Evolutionary conservation across 2,888 invertebrate genomes (phyloP), one percentile per base, ranked within the genome.

Genomic region (Ornithoptera alexandrae): DNA sequence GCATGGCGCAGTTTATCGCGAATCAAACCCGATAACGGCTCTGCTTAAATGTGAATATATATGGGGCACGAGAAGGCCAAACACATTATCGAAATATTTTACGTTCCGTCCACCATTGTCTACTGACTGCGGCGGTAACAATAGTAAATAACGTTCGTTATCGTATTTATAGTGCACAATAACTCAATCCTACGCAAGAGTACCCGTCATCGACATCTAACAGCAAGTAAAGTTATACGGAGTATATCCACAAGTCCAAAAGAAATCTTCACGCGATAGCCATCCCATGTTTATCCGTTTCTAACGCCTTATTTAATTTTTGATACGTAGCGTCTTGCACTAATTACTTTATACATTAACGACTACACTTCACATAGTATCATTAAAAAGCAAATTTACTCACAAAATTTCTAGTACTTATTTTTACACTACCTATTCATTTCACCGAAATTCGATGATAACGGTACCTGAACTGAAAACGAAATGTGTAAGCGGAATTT

Each of bases 1-100:
- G 87, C 86, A 89, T 88, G 84, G 86, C 84, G 78, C 75, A 84
- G 85, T 89, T 92, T 92, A 92, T 92, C 91, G 81, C 86, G 87
- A 90, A 89, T 90, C 90, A 87, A 85, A 81, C 77, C 80, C 78
- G 90, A 91, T 92, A 90, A 89, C 86, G 81, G 79, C 78, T 83
- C 84, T 82, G 87, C 84, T 86, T 83, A 85, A 81, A 86, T 79
- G 80, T 81, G 80, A 84, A 84, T 81, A 84, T 75, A 76, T 84
- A 83, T 84, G 81, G 81, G 81, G 75, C 81, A 78, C 78, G 77
- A 78, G 76, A 80, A 84, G 82, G 84, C 80, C 81, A 81, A 46
- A 84, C 84, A 81, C 76, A 22, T 57, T 30, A 62, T 57, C 10
- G n/a, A 46, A 58, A 61, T 69, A 56, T 61, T 69, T 30, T 39